Percentiles rank a stretch among this genome's conserved stretches.
Conservation (phyloP, 2,113 vertebrate species). For the Perccottus glenii region DNA sequence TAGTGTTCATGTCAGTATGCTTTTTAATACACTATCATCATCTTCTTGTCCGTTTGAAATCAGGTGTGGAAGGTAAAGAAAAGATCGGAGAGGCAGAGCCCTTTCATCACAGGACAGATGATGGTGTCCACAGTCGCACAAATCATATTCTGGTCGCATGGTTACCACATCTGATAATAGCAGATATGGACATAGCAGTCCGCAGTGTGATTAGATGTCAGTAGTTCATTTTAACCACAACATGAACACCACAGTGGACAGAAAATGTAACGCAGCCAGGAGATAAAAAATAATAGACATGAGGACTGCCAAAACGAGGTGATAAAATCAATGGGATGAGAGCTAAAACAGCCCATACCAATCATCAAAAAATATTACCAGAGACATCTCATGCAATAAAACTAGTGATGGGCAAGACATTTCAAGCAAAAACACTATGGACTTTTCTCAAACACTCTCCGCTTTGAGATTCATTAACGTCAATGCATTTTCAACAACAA, state of each 20-base stretch:
- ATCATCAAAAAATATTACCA: conserved; percentile 10
- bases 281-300: conserved; percentile 7
- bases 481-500: background rate
- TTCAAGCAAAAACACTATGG: conserved; percentile 7
- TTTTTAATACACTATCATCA: conserved; percentile 9
- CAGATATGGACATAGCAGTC: conserved; percentile 35
- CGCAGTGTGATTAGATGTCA: conserved; percentile 25
- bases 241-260: background rate
- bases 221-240: conserved; percentile 9
- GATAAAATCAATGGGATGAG: conserved; percentile 18
- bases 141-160: conserved; percentile 38
- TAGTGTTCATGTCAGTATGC: background rate
- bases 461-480: background rate
- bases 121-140: conserved; percentile 11
- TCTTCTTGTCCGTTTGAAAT: conserved; percentile 30
- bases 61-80: conserved; percentile 11
- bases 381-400: conserved; percentile 31
- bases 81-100: conserved; percentile 13
- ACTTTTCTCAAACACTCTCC: background rate
- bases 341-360: conserved; percentile 22
- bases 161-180: conserved; percentile 48
- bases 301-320: conserved; percentile 15
- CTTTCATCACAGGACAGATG: conserved; percentile 31
- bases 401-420: conserved; percentile 5
- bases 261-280: background rate